Evolutionary conservation across 2,797 vertebrate genomes (phyloP).

Genomic region (Acanthurus lineatus): DNA sequence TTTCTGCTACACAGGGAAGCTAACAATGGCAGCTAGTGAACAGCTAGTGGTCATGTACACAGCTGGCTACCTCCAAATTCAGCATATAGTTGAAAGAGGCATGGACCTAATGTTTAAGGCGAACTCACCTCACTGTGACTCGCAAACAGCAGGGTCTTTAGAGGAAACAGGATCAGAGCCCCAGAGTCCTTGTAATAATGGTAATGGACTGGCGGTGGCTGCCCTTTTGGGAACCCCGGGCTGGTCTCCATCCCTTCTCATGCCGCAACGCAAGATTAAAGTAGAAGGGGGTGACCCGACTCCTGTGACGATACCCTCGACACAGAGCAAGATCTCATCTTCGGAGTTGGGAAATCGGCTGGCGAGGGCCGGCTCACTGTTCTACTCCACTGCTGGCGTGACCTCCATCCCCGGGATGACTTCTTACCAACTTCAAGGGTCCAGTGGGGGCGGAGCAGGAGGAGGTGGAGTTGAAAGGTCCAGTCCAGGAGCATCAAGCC

Average conservation of each 20-base stretch:
- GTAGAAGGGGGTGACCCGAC: conserved; percentile 90
- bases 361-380: conserved; percentile 74
- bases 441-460: conserved; percentile 68
- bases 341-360: conserved; percentile 77
- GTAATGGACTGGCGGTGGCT: conserved; percentile 74
- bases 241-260: conserved; percentile 89
- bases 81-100: conserved; percentile 97
- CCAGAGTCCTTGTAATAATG: conserved; percentile 93
- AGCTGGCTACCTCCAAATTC: conserved; percentile 98
- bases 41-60: conserved; percentile 99
- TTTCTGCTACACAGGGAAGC: conserved; percentile 98
- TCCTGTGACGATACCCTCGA: conserved; percentile 69
- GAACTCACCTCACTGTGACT: conserved; percentile 99
- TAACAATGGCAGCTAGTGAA: conserved; percentile 98
- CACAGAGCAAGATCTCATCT: conserved; percentile 81
- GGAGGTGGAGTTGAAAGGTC: conserved; percentile 86
- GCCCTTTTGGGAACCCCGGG: conserved; percentile 83
- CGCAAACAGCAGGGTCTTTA: conserved; percentile 91
- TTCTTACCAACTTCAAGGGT: conserved; percentile 84
- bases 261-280: conserved; percentile 91
- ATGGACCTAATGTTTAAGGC: conserved; percentile 99
- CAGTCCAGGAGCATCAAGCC: conserved; percentile 94
- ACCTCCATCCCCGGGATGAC: conserved; percentile 87
- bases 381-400: conserved; percentile 83
- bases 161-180: conserved; percentile 95